These are phyloP conservation scores for Alca torda DNA, from an alignment of 2,797 vertebrate genomes.

Conservation along the genomic window DNA sequence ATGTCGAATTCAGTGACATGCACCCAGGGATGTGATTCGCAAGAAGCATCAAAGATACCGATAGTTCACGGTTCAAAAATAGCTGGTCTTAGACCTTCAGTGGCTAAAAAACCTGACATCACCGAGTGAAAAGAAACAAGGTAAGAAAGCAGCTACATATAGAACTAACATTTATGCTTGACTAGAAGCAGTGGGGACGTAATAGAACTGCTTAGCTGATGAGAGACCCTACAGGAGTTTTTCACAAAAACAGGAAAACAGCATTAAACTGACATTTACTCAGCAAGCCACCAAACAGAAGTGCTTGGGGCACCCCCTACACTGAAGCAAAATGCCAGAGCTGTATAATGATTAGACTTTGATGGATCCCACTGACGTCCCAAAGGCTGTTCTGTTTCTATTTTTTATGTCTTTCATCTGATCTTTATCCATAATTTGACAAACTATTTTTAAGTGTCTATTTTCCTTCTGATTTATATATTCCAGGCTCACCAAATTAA, in stretches of 20 bases:
- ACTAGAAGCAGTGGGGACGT: constrained; percentile 12
- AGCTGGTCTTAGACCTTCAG: background rate
- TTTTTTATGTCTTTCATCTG: constrained; percentile 59
- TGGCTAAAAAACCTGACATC: background rate
- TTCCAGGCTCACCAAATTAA: constrained; percentile 3
- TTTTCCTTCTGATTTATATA: constrained; percentile 30
- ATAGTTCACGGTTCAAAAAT: constrained; percentile 30
- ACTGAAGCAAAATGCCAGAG: constrained; percentile 62
- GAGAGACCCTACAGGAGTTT: constrained; percentile 54
- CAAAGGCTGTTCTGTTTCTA: constrained; percentile 55
- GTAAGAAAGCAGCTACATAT: constrained; percentile 73
- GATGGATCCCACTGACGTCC: constrained; percentile 49
- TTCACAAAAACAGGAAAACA: constrained; percentile 49
- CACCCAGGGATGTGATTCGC: background rate
- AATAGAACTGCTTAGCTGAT: constrained; percentile 43
- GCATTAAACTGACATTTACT: constrained; percentile 76
- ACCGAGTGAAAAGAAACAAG: background rate
- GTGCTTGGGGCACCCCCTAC: constrained; percentile 42
- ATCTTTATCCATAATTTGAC: constrained; percentile 48
- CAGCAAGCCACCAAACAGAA: constrained; percentile 55
- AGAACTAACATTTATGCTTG: constrained; percentile 59
- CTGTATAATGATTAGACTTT: constrained; percentile 60
- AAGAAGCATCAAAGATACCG: background rate
- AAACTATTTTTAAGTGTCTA: constrained; percentile 50
- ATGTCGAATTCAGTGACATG: background rate